A percentile compares a stretch with the other conserved stretches of the same genome.
Conservation (phyloP, 2,797 vertebrate genomes). For the Urocyon cinereoargenteus region DNA sequence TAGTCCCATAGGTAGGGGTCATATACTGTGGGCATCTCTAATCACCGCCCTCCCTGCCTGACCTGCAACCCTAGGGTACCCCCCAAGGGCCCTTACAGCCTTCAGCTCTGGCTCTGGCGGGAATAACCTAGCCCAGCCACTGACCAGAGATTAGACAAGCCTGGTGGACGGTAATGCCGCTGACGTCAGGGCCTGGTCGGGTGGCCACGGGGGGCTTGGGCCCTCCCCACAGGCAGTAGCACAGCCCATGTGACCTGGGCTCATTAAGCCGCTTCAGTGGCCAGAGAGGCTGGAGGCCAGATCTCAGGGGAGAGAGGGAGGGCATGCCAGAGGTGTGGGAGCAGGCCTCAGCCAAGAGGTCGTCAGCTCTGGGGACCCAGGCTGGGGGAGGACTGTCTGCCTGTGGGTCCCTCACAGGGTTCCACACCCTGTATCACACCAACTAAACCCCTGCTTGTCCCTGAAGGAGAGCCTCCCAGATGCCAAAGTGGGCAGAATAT, state of each 20-base stretch:
- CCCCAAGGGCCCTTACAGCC: constrained; percentile 36
- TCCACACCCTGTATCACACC: neutral
- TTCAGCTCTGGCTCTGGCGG: constrained; percentile 63
- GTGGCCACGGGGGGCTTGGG: constrained; percentile 58
- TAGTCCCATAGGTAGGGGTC: neutral
- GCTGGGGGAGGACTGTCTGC: neutral
- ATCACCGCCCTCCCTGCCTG: neutral
- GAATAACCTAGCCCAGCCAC: constrained; percentile 60
- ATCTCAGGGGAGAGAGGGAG: constrained; percentile 39
- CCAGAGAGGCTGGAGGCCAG: constrained; percentile 70
- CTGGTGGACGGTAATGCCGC: constrained; percentile 68
- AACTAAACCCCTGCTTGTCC: neutral
- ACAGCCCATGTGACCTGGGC: constrained; percentile 69
- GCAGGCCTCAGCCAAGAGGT: constrained; percentile 17
- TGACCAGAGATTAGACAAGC: constrained; percentile 76
- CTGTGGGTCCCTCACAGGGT: neutral
- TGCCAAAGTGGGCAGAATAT: neutral
- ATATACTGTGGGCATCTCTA: neutral
- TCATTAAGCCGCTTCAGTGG: constrained; percentile 80
- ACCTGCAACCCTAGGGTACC: constrained; percentile 50
- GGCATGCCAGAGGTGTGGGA: neutral
- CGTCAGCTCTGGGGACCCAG: neutral
- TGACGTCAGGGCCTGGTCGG: constrained; percentile 77
- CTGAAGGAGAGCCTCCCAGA: neutral
- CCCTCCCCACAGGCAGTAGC: constrained; percentile 68